Evolutionary conservation across 2,797 vertebrate species (phyloP).

Genomic region (Perdix hodgsoniae): DNA sequence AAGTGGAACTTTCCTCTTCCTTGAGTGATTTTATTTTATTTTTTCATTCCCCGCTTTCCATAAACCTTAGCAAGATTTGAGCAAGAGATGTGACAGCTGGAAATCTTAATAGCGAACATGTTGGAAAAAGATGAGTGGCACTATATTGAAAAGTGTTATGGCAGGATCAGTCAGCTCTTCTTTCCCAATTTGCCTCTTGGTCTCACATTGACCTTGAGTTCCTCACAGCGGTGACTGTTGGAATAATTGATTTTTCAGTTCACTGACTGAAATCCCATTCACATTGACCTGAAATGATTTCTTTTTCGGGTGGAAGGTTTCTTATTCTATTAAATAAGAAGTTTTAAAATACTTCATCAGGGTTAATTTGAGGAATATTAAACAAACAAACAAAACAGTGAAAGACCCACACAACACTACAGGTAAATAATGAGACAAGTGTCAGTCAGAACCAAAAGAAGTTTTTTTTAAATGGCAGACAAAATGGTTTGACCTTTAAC

Average conservation of each 20-base stretch:
- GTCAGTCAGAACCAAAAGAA: not conserved
- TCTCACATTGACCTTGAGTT: slow-evolving; percentile 53
- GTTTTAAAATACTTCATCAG: not conserved
- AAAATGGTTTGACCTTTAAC: not conserved
- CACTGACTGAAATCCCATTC: slow-evolving; percentile 54
- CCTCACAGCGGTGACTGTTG: slow-evolving; percentile 18
- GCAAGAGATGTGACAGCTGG: not conserved
- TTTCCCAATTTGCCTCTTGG: slow-evolving; percentile 13
- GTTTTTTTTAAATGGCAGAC: not conserved
- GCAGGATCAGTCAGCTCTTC: slow-evolving; percentile 6
- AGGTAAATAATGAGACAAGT: not conserved
- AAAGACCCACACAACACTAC: not conserved
- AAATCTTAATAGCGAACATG: not conserved
- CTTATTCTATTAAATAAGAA: not conserved
- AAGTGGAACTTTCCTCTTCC: not conserved
- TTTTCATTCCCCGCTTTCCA: not conserved
- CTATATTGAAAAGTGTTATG: not conserved
- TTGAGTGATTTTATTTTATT: not conserved
- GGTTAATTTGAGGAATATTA: not conserved
- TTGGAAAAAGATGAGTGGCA: not conserved
- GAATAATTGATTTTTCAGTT: slow-evolving; percentile 69
- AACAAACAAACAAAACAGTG: not conserved
- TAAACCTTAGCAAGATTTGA: not conserved
- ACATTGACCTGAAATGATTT: slow-evolving; percentile 48
- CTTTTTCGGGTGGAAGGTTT: not conserved